These are phyloP conservation scores for Entomyzon cyanotis DNA, from an alignment of 2,113 vertebrate genomes.

Conservation along the genomic window DNA sequence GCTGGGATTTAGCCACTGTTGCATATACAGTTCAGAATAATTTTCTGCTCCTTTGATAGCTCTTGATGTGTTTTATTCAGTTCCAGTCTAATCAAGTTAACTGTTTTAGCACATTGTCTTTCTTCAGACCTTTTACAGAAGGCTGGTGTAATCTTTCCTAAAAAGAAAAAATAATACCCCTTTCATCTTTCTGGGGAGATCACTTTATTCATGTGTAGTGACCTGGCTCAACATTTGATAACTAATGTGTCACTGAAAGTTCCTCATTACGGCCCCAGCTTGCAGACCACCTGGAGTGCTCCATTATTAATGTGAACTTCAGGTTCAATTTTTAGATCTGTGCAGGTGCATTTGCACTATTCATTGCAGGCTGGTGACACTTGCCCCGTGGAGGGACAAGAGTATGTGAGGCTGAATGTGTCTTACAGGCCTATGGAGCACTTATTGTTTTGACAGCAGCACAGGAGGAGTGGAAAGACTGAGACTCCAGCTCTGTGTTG, in stretches of 20 bases:
- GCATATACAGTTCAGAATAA: conserved; percentile 47
- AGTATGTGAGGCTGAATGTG: not conserved
- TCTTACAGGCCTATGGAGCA: not conserved
- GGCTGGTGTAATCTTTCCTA: conserved; percentile 34
- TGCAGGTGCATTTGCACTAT: not conserved
- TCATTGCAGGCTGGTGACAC: conserved; percentile 2
- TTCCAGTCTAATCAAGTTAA: conserved; percentile 45
- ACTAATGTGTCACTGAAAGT: conserved; percentile 28
- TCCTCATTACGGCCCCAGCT: conserved; percentile 51
- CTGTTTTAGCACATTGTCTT: conserved; percentile 43
- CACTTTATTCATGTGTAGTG: conserved; percentile 58
- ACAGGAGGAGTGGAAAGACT: not conserved
- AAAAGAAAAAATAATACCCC: conserved; percentile 9
- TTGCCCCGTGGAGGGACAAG: not conserved
- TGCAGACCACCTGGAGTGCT: conserved; percentile 44
- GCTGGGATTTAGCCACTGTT: conserved; percentile 30
- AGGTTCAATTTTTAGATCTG: conserved; percentile 49
- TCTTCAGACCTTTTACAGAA: conserved; percentile 27
- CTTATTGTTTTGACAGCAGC: not conserved
- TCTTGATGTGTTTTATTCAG: conserved; percentile 25
- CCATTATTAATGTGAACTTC: conserved; percentile 61
- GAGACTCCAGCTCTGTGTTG: not conserved
- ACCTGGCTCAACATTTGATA: conserved; percentile 56
- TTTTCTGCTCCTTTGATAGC: conserved; percentile 33
- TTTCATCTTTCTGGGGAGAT: conserved; percentile 64